Conservation (phyloP, 2,888 invertebrate genomes). For the Noctuana brunneofusca region DNA sequence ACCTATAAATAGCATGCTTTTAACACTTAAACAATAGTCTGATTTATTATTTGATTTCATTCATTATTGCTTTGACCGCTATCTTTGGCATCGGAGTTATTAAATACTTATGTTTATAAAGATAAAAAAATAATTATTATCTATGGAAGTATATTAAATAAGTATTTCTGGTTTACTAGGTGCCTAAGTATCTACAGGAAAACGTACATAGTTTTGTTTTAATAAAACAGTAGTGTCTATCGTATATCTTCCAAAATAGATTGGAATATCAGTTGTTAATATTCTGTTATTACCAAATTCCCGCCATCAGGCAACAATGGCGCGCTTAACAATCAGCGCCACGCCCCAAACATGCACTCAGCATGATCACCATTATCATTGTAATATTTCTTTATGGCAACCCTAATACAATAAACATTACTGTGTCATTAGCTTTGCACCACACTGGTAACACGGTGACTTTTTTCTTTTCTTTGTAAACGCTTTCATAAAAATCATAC, state of each 20-base stretch:
- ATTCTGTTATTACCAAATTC: conserved; percentile 68
- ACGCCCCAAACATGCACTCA: conserved; percentile 80
- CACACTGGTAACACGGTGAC: conserved; percentile 67
- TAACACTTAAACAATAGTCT: not conserved
- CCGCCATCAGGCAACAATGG: conserved; percentile 70
- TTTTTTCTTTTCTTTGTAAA: conserved; percentile 38
- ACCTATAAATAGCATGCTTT: not conserved
- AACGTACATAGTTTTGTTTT: not conserved
- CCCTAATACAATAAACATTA: conserved; percentile 81
- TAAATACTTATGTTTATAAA: not conserved
- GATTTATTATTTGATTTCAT: not conserved
- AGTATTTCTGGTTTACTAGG: too few species aligned
- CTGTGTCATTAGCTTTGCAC: conserved; percentile 75
- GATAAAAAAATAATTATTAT: not conserved
- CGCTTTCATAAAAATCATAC: not conserved
- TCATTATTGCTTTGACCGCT: too few species aligned
- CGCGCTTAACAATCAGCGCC: conserved; percentile 63
- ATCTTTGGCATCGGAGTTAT: not conserved
- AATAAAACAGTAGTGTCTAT: conserved; percentile 15
- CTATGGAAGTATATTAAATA: too few species aligned
- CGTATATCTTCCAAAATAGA: conserved; percentile 2
- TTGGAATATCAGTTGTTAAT: conserved; percentile 47
- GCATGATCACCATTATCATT: conserved; percentile 75
- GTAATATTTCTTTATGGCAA: conserved; percentile 74
- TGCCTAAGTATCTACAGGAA: too few species aligned